Percentiles rank a stretch among this genome's conserved stretches.
Conservation (phyloP, 64 coral and sea anemone species). For the Montipora cactus region DNA sequence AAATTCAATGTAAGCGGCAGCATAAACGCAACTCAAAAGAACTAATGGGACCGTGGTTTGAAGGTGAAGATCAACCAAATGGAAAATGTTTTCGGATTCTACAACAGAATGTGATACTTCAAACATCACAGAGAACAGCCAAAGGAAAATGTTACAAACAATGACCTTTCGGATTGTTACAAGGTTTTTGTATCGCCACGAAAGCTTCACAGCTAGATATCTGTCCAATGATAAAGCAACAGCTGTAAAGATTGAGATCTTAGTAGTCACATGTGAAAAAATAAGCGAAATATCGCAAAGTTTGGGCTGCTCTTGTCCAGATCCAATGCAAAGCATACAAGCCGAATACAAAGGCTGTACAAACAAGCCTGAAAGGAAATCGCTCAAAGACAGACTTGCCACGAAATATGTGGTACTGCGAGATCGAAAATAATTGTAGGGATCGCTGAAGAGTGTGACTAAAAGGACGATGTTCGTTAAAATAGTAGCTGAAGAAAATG, state of each 20-base stretch:
- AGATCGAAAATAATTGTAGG: too few relatives aligned
- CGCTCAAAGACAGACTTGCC: too few relatives aligned
- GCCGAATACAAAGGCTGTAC: neutral
- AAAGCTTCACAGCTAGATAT: conserved; percentile 61
- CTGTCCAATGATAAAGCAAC: conserved; percentile 80
- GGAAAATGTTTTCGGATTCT: conserved; percentile 30
- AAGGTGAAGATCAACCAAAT: conserved; percentile 71
- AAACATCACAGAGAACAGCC: conserved; percentile 50
- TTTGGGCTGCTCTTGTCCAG: neutral
- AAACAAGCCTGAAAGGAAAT: too few relatives aligned
- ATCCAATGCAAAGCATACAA: conserved; percentile 51
- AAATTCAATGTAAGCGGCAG: conserved; percentile 75
- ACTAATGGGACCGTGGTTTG: conserved; percentile 73
- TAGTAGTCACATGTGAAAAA: conserved; percentile 69
- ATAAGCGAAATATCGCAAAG: conserved; percentile 41
- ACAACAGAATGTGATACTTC: conserved; percentile 63
- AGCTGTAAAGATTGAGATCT: conserved; percentile 75
- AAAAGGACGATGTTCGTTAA: too few relatives aligned
- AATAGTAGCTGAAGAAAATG: too few relatives aligned
- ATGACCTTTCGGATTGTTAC: conserved; percentile 42
- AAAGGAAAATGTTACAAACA: conserved; percentile 39
- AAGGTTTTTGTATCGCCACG: conserved; percentile 63
- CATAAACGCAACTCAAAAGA: conserved; percentile 3
- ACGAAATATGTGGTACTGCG: too few relatives aligned
- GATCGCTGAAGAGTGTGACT: too few relatives aligned